Percentiles rank a stretch among this genome's conserved stretches.
These are phyloP conservation scores for Micromys minutus DNA, from an alignment of 2,113 vertebrate genomes.

Conservation along the genomic window DNA sequence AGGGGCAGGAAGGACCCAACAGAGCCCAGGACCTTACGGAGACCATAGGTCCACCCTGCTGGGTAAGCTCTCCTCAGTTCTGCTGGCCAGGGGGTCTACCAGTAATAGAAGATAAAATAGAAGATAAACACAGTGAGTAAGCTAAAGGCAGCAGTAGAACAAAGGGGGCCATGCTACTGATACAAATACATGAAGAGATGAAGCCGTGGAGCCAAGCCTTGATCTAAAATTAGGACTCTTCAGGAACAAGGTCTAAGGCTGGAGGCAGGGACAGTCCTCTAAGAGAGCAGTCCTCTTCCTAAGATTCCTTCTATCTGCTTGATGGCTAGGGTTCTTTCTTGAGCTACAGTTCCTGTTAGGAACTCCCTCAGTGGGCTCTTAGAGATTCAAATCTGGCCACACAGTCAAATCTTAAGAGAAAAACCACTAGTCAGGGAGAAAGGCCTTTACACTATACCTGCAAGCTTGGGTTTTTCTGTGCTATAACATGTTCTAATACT, in stretches of 20 bases:
- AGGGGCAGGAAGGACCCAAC: slow-evolving; percentile 45
- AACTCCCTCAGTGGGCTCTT: background rate
- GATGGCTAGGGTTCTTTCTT: background rate
- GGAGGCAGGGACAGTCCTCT: background rate
- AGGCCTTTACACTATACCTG: background rate
- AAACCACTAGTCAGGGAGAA: background rate
- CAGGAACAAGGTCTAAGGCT: background rate
- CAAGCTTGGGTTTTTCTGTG: background rate
- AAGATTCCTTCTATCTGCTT: background rate
- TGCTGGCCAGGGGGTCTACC: background rate
- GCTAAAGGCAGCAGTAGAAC: slow-evolving; percentile 44
- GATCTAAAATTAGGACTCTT: slow-evolving; percentile 57
- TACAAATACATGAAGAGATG: background rate
- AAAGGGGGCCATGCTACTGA: slow-evolving; percentile 19
- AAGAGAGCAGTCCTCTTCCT: too few relatives aligned
- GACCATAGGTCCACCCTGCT: background rate
- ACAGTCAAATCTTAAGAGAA: background rate
- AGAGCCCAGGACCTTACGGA: background rate
- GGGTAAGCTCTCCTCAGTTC: background rate
- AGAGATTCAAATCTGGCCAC: too few relatives aligned
- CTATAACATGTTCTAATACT: background rate
- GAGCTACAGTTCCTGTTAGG: background rate
- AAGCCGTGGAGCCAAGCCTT: slow-evolving; percentile 22
- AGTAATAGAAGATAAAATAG: slow-evolving; percentile 63
- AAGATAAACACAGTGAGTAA: slow-evolving; percentile 39